Percentiles rank a stretch among this genome's conserved stretches.
Conservation (phyloP, 2,113 vertebrate genomes). For the Xenopus tropicalis region UCB_Xtro_10.0 CM004446.2:100916501-100917000, state of each 20-base stretch:
- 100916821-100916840: no score
- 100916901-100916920: no score
- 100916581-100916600: constrained; percentile 97
- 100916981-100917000: no score
- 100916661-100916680: constrained; percentile 95
- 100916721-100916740: constrained; percentile 78
- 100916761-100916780: no score
- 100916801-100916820: no score
- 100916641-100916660: constrained; percentile 94
- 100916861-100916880: no score
- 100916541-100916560: constrained; percentile 87
- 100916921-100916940: no score
- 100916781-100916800: no score
- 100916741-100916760: background rate
- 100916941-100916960: no score
- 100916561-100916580: constrained; percentile 91
- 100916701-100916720: constrained; percentile 98
- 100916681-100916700: constrained; percentile 98
- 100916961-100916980: no score
- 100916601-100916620: constrained; percentile 97
- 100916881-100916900: no score
- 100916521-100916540: constrained; percentile 83
- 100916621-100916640: constrained; percentile 96
- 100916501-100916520: constrained; percentile 87
- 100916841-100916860: no score